Evolutionary conservation across 1,140 invertebrate genomes (phyloP).

Genomic region (Scaptomyza montana): DNA sequence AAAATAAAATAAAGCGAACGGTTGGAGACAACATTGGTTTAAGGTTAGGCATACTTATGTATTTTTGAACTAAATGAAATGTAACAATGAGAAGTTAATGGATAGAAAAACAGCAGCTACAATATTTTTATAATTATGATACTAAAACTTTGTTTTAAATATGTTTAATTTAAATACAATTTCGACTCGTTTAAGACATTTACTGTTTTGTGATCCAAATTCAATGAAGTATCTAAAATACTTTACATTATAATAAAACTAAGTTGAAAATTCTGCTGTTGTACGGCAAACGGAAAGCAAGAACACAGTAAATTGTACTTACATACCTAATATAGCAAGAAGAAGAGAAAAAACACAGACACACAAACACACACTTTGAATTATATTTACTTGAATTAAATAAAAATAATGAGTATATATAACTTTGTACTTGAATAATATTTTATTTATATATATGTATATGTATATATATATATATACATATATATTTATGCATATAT

Average conservation of each 20-base stretch:
- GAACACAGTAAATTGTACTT: constrained; percentile 78
- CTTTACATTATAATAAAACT: constrained; percentile 43
- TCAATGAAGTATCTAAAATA: constrained; percentile 31
- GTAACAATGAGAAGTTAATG: constrained; percentile 11
- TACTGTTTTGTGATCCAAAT: constrained; percentile 76
- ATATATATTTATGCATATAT: constrained; percentile 30
- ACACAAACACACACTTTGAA: constrained; percentile 72
- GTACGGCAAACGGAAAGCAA: constrained; percentile 57
- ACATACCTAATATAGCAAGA: constrained; percentile 40
- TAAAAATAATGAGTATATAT: constrained; percentile 82
- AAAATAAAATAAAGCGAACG: constrained; percentile 8
- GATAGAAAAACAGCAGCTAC: constrained; percentile 43
- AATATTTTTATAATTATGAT: constrained; percentile 57
- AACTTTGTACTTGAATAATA: constrained; percentile 84
- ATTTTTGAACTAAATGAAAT: constrained; percentile 64
- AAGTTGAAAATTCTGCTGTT: constrained; percentile 52
- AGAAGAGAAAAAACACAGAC: constrained; percentile 54
- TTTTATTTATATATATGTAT: constrained; percentile 81
- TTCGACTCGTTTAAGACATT: constrained; percentile 76
- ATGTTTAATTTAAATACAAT: constrained; percentile 67
- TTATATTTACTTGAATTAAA: constrained; percentile 82
- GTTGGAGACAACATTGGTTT: constrained; percentile 70
- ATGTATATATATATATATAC: constrained; percentile 47
- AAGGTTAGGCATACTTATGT: constrained; percentile 71
- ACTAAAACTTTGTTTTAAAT: constrained; percentile 60